These are phyloP conservation scores for Anagrus nilaparvatae DNA, from an alignment of 1,140 invertebrate species.

Conservation along the genomic window DNA sequence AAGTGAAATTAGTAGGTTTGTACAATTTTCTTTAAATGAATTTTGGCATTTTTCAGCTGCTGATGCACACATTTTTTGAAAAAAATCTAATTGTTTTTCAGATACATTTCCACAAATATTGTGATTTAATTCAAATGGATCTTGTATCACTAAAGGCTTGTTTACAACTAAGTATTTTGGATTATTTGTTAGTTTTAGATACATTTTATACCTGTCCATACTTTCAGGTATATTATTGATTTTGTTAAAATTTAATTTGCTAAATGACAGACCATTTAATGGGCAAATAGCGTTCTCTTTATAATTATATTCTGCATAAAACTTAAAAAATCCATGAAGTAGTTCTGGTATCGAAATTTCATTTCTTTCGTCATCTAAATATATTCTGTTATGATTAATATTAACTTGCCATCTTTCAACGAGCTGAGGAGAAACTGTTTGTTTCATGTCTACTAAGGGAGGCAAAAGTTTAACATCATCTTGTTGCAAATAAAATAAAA, in stretches of 20 bases:
- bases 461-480: slow-evolving; percentile 36
- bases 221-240: slow-evolving; percentile 31
- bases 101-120: slow-evolving; percentile 40
- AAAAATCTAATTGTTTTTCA: slow-evolving; percentile 12
- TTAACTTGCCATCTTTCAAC: slow-evolving; percentile 43
- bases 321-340: slow-evolving; percentile 49
- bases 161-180: slow-evolving; percentile 27
- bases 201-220: slow-evolving; percentile 39
- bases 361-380: slow-evolving; percentile 11
- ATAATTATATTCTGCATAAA: slow-evolving; percentile 45
- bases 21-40: slow-evolving; percentile 13
- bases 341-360: slow-evolving; percentile 35
- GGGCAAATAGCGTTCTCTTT: slow-evolving; percentile 42
- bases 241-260: slow-evolving; percentile 35
- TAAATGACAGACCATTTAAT: slow-evolving; percentile 40
- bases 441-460: slow-evolving; percentile 34
- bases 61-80: slow-evolving; percentile 22
- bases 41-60: slow-evolving; percentile 20
- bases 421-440: slow-evolving; percentile 18
- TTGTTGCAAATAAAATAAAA: slow-evolving; percentile 56
- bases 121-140: slow-evolving; percentile 49
- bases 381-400: slow-evolving; percentile 26
- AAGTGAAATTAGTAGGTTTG: slow-evolving; percentile 21
- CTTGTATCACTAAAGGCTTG: slow-evolving; percentile 47
- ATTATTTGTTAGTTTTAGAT: slow-evolving; percentile 24